Evolutionary conservation across 2,888 invertebrate genomes (phyloP).

Genomic region (Sisyra nigra): DNA sequence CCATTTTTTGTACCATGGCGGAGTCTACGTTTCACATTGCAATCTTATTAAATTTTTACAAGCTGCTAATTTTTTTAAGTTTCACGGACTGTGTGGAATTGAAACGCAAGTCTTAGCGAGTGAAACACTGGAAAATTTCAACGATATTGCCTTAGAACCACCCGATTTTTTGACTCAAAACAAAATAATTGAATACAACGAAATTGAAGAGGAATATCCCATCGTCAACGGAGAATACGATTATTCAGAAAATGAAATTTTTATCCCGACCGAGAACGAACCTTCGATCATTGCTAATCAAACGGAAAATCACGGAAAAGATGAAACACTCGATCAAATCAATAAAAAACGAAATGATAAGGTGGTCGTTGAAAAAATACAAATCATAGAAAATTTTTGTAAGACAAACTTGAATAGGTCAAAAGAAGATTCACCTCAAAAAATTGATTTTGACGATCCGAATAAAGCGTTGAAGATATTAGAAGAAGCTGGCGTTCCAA

Average conservation of each 20-base stretch:
- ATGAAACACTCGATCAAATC: no score
- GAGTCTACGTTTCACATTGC: constrained; percentile 25
- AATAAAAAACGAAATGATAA: neutral
- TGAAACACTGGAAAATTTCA: neutral
- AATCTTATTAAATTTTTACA: constrained; percentile 2
- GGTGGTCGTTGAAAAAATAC: neutral
- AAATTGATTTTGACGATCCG: neutral
- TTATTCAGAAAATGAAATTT: no score
- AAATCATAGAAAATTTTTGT: neutral
- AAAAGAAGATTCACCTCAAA: neutral
- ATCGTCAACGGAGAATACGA: no score
- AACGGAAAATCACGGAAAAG: no score
- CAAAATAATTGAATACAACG: neutral
- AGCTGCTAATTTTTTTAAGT: constrained; percentile 7
- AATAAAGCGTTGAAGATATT: constrained; percentile 4
- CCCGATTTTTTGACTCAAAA: constrained; percentile 2
- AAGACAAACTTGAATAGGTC: neutral
- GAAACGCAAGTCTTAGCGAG: neutral
- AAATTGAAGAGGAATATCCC: no score
- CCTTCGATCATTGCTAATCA: no score
- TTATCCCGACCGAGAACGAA: no score
- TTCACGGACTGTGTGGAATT: constrained; percentile 6
- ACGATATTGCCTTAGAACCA: neutral
- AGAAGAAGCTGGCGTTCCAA: constrained; percentile 7
- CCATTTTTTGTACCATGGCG: constrained; percentile 35